These are phyloP conservation scores for Tinea pellionella DNA, from an alignment of 2,888 invertebrate genomes.

Conservation along the genomic window DNA sequence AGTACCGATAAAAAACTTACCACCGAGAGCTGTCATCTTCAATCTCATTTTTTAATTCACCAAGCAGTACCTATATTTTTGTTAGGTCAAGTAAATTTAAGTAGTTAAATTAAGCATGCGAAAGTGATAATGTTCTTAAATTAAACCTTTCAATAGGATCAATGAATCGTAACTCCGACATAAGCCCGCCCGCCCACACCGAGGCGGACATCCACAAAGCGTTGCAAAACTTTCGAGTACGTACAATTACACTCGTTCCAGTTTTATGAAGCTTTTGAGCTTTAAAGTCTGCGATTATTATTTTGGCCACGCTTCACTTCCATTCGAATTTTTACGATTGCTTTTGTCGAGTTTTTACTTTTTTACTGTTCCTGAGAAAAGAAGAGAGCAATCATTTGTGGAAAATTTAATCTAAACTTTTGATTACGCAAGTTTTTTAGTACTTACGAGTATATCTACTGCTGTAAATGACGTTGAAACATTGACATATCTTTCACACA, in stretches of 20 bases:
- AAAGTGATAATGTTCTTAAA: not conserved
- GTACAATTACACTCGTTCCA: conserved; percentile 23
- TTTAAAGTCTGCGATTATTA: conserved; percentile 28
- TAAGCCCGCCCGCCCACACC: not conserved
- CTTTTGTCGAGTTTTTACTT: conserved; percentile 28
- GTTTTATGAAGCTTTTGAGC: conserved; percentile 26
- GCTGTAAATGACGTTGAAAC: not conserved
- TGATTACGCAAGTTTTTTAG: conserved; percentile 17
- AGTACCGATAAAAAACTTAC: no score
- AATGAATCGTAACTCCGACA: not conserved
- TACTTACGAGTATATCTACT: not conserved
- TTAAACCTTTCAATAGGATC: not conserved
- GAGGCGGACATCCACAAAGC: conserved; percentile 12
- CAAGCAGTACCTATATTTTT: no score
- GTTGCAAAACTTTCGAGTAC: conserved; percentile 11
- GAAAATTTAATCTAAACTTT: conserved; percentile 20
- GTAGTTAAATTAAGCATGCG: not conserved
- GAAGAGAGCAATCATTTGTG: conserved; percentile 19
- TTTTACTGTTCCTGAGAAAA: conserved; percentile 24
- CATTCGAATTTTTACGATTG: conserved; percentile 29
- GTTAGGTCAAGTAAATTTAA: not conserved
- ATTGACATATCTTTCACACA: not conserved
- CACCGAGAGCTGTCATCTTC: no score
- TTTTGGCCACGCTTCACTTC: conserved; percentile 27
- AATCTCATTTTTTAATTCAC: no score